Evolutionary conservation across 2,113 vertebrate species (phyloP).

Genomic region (Catharus fuscescens): DNA sequence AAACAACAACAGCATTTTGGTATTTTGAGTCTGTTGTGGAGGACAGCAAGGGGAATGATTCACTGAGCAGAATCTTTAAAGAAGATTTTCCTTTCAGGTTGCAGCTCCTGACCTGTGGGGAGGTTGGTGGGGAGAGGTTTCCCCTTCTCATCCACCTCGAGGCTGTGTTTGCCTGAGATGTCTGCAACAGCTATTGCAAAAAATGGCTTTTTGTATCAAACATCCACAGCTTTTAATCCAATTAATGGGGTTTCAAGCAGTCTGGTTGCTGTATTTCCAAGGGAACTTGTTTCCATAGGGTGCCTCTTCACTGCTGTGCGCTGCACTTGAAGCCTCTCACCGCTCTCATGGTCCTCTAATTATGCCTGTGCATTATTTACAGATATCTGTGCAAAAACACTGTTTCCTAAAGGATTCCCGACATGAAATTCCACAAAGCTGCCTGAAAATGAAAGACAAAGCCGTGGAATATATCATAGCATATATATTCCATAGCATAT

Average conservation of each 20-base stretch:
- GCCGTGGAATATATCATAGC: too few species aligned
- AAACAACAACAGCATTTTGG: not conserved
- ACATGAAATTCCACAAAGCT: not conserved
- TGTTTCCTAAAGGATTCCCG: not conserved
- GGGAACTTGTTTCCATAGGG: rapidly evolving
- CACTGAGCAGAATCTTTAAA: not conserved
- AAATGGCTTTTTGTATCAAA: not conserved
- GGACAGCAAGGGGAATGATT: not conserved
- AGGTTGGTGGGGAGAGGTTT: not conserved
- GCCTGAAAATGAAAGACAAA: not conserved
- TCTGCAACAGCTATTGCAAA: not conserved
- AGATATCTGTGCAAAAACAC: not conserved
- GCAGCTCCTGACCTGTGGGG: not conserved
- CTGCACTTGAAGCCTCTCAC: not conserved
- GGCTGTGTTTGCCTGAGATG: not conserved
- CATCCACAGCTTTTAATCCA: not conserved
- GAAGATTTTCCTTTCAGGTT: not conserved
- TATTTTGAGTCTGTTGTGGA: rapidly evolving
- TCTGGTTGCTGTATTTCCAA: rapidly evolving
- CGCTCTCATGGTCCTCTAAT: rapidly evolving
- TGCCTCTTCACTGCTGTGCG: not conserved
- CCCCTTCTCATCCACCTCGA: not conserved
- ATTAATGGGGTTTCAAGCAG: not conserved
- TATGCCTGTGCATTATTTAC: not conserved
- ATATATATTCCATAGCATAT: not conserved